These are phyloP conservation scores for Plutella xylostella DNA, from an alignment of 2,888 invertebrate genomes.

Conservation along the genomic window DNA sequence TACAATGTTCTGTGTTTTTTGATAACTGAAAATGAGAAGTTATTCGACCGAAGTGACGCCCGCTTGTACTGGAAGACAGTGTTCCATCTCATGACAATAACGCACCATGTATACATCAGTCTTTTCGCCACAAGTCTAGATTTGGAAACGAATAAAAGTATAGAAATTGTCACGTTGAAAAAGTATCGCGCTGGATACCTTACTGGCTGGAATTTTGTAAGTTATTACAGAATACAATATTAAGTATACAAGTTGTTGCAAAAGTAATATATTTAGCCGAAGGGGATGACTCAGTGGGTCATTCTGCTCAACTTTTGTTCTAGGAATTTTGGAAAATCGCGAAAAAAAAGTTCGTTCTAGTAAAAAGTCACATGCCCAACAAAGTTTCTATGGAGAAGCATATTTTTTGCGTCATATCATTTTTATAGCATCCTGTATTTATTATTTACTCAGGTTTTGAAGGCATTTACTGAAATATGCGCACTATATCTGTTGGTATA, in stretches of 20 bases:
- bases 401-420: too few relatives aligned
- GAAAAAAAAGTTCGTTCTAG: too few relatives aligned
- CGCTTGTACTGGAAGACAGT: constrained; percentile 51
- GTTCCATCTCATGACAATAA: constrained; percentile 30
- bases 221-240: constrained; percentile 21
- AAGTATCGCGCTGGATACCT: constrained; percentile 32
- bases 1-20: constrained; percentile 51
- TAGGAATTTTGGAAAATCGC: neutral
- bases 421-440: too few relatives aligned
- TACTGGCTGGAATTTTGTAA: constrained; percentile 58
- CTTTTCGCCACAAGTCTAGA: constrained; percentile 27
- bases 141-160: constrained; percentile 20
- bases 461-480: too few relatives aligned
- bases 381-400: too few relatives aligned
- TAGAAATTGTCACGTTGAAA: constrained; percentile 32
- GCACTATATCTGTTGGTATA: too few relatives aligned
- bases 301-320: too few relatives aligned
- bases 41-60: constrained; percentile 45
- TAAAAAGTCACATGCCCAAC: too few relatives aligned
- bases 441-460: too few relatives aligned
- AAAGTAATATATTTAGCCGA: too few relatives aligned
- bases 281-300: too few relatives aligned
- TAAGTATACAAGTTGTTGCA: neutral
- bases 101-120: constrained; percentile 34
- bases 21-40: constrained; percentile 52